A percentile compares a stretch with the other conserved stretches of the same genome.
phyloP scores from a whole-genome alignment of 2,113 vertebrate genomes.

The Nerophis lumbriciformis region DNA sequence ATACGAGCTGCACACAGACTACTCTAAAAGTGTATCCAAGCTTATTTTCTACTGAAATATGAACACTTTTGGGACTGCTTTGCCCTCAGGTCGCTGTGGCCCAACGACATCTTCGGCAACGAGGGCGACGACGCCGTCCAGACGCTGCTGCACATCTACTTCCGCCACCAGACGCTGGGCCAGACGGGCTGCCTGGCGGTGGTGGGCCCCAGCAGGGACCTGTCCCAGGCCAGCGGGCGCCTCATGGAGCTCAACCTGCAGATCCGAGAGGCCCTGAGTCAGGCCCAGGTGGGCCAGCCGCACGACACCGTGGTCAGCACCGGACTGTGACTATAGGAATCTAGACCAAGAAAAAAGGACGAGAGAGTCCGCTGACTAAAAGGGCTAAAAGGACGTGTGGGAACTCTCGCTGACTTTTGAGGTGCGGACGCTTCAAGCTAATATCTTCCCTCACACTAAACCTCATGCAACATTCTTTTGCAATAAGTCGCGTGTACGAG shows the following conservation, averaged over 20 bases:
- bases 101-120: constrained; percentile 92
- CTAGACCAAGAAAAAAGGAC: constrained; percentile 35
- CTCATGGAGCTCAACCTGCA: constrained; percentile 97
- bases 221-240: constrained; percentile 87
- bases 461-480: constrained; percentile 63
- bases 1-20: no score
- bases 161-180: constrained; percentile 94
- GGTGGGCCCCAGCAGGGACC: constrained; percentile 87
- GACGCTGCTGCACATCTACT: constrained; percentile 93
- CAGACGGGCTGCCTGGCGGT: constrained; percentile 92
- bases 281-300: constrained; percentile 76
- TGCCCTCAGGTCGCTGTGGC: constrained; percentile 83
- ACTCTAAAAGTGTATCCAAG: no score
- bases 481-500: constrained; percentile 61
- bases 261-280: constrained; percentile 88
- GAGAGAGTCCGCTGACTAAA: constrained; percentile 60
- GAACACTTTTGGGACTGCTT: no score
- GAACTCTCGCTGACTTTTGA: constrained; percentile 51
- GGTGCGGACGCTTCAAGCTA: constrained; percentile 61
- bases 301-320: constrained; percentile 72
- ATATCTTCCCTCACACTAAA: constrained; percentile 57
- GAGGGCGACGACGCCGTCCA: constrained; percentile 85
- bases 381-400: constrained; percentile 75
- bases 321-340: constrained; percentile 77
- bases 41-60: no score